These are phyloP conservation scores for Haplochromis vanheusdeni DNA, from an alignment of 2,113 vertebrate species.

Conservation along the genomic window DNA sequence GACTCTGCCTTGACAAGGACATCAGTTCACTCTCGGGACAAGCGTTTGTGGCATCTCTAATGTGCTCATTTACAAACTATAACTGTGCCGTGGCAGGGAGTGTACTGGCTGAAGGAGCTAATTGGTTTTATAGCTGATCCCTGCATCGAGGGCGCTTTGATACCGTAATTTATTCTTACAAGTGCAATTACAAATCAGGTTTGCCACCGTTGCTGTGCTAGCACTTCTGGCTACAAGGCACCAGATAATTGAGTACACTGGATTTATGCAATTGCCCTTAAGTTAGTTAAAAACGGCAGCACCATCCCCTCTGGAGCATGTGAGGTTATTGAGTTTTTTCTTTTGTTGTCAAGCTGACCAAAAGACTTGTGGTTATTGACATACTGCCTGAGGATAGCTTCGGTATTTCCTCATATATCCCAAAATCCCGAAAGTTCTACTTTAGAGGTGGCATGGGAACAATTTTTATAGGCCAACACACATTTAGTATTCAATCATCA, in stretches of 20 bases:
- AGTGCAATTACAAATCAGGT: conserved; percentile 27
- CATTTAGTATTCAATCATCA: background rate
- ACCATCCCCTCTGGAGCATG: background rate
- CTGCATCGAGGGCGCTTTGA: background rate
- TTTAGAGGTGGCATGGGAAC: background rate
- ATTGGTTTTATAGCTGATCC: background rate
- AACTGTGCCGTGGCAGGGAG: background rate
- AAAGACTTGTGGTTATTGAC: background rate
- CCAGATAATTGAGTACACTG: background rate
- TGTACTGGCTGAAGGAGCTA: conserved; percentile 4
- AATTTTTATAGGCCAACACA: background rate
- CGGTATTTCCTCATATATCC: background rate
- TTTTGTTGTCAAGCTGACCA: background rate
- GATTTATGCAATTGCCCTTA: background rate
- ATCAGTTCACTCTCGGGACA: background rate
- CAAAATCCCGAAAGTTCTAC: background rate
- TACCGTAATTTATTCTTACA: conserved; percentile 41
- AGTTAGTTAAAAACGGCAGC: background rate
- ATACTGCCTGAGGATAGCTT: background rate
- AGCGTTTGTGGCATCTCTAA: conserved; percentile 9
- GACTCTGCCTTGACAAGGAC: conserved; percentile 36
- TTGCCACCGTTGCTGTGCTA: background rate
- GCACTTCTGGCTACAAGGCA: background rate
- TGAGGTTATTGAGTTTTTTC: background rate
- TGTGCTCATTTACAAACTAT: background rate